A percentile compares a stretch with the other conserved stretches of the same genome.
phyloP scores from a whole-genome alignment of 2,797 vertebrate genomes.

The Oreonectes daqikongensis region DNA sequence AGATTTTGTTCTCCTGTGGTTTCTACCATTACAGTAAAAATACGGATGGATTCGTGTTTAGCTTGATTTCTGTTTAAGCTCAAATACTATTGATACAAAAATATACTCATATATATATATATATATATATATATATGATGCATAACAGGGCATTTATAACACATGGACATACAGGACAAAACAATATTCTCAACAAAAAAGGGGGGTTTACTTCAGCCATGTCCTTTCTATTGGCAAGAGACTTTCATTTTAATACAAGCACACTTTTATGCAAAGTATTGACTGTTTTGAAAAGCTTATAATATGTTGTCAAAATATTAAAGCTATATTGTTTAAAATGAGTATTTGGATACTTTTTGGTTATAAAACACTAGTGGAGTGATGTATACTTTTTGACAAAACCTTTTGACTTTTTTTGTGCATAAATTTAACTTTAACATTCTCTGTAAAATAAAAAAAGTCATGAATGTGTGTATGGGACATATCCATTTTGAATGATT shows the following conservation, averaged over 20 bases:
- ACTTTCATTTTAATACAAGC: too few relatives aligned
- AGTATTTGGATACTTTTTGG: neutral
- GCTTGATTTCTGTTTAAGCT: constrained; percentile 4
- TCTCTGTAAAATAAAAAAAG: too few relatives aligned
- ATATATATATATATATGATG: constrained; percentile 1
- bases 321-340: neutral
- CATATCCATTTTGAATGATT: neutral
- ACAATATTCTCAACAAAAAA: too few relatives aligned
- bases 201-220: too few relatives aligned
- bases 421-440: too few relatives aligned
- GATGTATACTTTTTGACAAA: too few relatives aligned
- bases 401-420: too few relatives aligned
- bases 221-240: neutral
- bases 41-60: neutral
- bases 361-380: neutral
- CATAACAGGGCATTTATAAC: neutral
- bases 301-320: neutral
- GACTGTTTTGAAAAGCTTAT: neutral
- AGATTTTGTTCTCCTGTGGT: neutral
- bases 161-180: neutral
- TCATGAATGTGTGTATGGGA: neutral
- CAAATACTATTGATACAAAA: neutral
- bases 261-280: neutral
- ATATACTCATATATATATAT: neutral
- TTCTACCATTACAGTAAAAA: neutral